Percentiles rank a stretch among this genome's conserved stretches.
These are phyloP conservation scores for Pammene aurita DNA, from an alignment of 2,888 invertebrate species.

Conservation along the genomic window DNA sequence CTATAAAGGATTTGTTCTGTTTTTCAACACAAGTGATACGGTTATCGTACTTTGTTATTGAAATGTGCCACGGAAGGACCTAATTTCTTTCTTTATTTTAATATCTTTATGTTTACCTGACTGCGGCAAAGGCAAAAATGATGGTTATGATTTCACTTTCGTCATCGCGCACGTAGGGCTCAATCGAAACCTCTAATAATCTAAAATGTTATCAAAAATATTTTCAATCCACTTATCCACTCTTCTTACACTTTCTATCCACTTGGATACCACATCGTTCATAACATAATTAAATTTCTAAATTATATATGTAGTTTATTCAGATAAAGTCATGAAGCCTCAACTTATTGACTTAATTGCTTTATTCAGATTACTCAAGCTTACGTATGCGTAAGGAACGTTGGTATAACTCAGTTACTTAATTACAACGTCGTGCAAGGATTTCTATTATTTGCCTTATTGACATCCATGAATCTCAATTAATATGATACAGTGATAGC, in stretches of 20 bases:
- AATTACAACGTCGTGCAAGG: constrained; percentile 1
- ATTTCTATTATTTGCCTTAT: constrained; percentile 39
- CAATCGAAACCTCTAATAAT: too few species aligned
- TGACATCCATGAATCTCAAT: constrained; percentile 40
- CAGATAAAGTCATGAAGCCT: too few species aligned
- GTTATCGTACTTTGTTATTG: constrained; percentile 25
- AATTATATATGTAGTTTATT: too few species aligned
- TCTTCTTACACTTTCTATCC: too few species aligned
- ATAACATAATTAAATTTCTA: too few species aligned
- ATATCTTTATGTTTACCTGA: neutral
- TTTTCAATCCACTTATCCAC: too few species aligned
- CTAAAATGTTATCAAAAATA: too few species aligned
- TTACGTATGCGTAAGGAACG: constrained; percentile 8
- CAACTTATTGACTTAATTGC: neutral
- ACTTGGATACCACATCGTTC: too few species aligned
- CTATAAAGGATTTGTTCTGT: constrained; percentile 45
- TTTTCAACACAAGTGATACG: constrained; percentile 37
- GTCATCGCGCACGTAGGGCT: too few species aligned
- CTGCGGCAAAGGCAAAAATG: too few species aligned
- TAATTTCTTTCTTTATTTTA: constrained; percentile 4
- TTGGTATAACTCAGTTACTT: constrained; percentile 3
- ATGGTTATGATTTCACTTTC: too few species aligned
- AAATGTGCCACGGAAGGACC: constrained; percentile 6
- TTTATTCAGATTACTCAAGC: constrained; percentile 1
- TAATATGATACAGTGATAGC: constrained; percentile 39